Evolutionary conservation across 2,113 vertebrate species (phyloP).

Genomic region (Hemiprocne comata): DNA sequence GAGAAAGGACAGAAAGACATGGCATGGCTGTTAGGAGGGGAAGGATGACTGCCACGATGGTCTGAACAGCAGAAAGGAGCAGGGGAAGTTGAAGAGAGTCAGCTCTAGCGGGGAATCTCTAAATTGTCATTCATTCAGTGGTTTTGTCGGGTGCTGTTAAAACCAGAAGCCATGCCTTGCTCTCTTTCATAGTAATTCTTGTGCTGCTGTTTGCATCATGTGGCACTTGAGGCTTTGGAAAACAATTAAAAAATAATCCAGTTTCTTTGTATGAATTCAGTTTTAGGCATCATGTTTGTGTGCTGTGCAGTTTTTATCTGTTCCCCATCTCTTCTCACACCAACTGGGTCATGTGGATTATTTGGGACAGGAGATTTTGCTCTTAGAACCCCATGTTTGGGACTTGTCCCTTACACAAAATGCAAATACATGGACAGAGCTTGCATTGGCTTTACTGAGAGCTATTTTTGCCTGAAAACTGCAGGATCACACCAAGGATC

Average conservation of each 20-base stretch:
- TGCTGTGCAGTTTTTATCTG: not conserved
- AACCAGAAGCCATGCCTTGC: not conserved
- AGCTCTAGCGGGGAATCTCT: not conserved
- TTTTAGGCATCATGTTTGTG: not conserved
- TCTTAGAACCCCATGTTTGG: not conserved
- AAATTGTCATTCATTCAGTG: not conserved
- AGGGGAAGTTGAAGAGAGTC: not conserved
- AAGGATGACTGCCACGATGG: not conserved
- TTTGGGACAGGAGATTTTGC: not conserved
- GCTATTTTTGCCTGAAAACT: not conserved
- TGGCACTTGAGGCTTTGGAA: not conserved
- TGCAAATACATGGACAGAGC: not conserved
- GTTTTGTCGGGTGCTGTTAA: not conserved
- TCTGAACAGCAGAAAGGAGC: not conserved
- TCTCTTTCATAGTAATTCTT: not conserved
- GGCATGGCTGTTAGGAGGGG: not conserved
- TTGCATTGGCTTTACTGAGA: not conserved
- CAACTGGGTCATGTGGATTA: not conserved
- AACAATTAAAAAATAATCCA: not conserved
- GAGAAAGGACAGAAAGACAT: not conserved
- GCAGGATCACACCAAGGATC: conserved; percentile 36
- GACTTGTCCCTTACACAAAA: not conserved
- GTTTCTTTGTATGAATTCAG: not conserved
- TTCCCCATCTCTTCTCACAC: not conserved
- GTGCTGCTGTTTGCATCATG: not conserved